Base-by-base conservation (phyloP, 2,888 invertebrate species). In the Parthenolecanium corni region DNA sequence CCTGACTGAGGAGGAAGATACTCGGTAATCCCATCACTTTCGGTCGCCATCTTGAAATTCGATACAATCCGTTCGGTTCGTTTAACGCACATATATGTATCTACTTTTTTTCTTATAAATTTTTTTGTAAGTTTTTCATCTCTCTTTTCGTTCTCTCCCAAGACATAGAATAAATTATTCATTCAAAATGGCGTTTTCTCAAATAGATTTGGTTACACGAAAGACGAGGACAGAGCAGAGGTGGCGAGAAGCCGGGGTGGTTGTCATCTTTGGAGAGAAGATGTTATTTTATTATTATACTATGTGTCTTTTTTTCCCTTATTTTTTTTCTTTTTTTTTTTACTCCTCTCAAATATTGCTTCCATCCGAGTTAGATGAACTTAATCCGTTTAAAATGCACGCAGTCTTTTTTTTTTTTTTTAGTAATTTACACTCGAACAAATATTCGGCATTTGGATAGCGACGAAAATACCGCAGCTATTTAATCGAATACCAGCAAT, bases 21-120 rank as follows among this genome's bases (percentile, higher is more conserved):
- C 25, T 51, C 20, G 20, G 61, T 61, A 61, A 61, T 61, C 61
- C 61, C 61, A 51, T 61, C 51, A 61, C 61, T 61, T 61, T 58
- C 47, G 16, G 61, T 51, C 61, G 61, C 61, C 61, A 61, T 61
- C 18, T 61, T 61, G 61, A 49, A 61, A 61, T 51, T 61, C 51
- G 61, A 61, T 47, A 61, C 61, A 61, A 61, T 61, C 61, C 49
- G 51, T 61, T 61, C 61, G 61, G 61, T 61, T 61, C 61, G 61
- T 51, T 61, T 61, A 61, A 61, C 61, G 61, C 61, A 51, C n/a
- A n/a, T n/a, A n/a, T n/a, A n/a, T 61, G 51, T 31, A 38, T 61
- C 49, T 61, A 49, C 38, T 61, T 61, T 61, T 51, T 51, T 49
- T 61, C 61, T 61, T 14, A n/a, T n/a, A n/a, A 20, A 18, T 53